These are phyloP conservation scores for Anguilla marmorata DNA, from an alignment of 2,797 vertebrate genomes.

Conservation along the genomic window DNA sequence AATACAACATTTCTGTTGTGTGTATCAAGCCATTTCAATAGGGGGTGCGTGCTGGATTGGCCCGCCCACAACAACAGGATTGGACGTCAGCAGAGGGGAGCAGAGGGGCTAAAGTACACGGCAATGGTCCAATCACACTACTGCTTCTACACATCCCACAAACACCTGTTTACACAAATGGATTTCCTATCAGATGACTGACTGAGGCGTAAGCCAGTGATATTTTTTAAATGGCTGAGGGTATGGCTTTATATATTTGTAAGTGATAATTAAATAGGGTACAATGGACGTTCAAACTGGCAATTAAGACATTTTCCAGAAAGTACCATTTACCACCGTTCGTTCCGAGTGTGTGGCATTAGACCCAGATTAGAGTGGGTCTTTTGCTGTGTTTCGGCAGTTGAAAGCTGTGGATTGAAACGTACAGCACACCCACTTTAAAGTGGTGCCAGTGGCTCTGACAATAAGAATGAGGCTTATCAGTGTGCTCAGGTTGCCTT, in stretches of 20 bases:
- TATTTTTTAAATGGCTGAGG: background rate
- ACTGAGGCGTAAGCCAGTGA: background rate
- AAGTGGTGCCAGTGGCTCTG: too few relatives aligned
- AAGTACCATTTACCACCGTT: too few relatives aligned
- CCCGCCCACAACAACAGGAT: background rate
- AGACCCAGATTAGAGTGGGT: too few relatives aligned
- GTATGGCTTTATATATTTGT: too few relatives aligned
- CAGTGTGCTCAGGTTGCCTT: too few relatives aligned
- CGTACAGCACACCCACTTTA: too few relatives aligned
- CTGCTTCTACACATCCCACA: too few relatives aligned
- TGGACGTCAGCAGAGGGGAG: background rate
- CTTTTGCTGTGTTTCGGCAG: too few relatives aligned
- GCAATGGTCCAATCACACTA: background rate
- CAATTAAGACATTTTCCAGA: too few relatives aligned
- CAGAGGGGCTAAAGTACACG: background rate
- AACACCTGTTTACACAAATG: background rate
- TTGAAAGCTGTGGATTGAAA: too few relatives aligned
- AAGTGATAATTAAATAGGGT: background rate
- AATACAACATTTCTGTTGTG: background rate
- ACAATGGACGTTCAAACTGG: background rate
- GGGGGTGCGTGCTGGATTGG: background rate
- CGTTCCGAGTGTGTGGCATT: too few relatives aligned
- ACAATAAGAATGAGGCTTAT: too few relatives aligned
- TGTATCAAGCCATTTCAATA: background rate
- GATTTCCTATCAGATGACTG: background rate